phyloP scores from a whole-genome alignment of 2,113 vertebrate species.

The Cyphomyrus discorhynchus region DNA sequence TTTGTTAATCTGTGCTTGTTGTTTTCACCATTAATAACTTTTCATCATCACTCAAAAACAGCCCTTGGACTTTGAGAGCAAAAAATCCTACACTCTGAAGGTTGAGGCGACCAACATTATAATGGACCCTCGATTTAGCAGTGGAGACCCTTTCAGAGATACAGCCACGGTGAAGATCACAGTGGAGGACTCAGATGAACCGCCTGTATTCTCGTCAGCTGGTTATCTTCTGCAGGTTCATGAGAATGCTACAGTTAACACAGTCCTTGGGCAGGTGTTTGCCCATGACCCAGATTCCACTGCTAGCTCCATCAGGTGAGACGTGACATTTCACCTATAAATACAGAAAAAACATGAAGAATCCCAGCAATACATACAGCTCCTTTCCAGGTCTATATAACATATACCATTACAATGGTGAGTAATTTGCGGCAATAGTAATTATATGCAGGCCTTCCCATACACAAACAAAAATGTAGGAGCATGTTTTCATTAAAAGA shows the following conservation, averaged over 20 bases:
- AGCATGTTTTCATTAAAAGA: not conserved
- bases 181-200: slow-evolving; percentile 88
- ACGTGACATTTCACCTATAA: not conserved
- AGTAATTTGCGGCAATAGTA: not conserved
- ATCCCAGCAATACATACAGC: not conserved
- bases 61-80: slow-evolving; percentile 89
- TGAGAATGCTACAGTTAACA: slow-evolving; percentile 84
- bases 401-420: not conserved
- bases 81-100: slow-evolving; percentile 83
- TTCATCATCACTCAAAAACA: slow-evolving; percentile 51
- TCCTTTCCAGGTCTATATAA: not conserved
- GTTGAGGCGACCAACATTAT: slow-evolving; percentile 85
- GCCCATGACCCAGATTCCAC: slow-evolving; percentile 80
- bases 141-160: slow-evolving; percentile 83
- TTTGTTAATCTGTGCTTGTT: not conserved
- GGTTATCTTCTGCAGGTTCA: slow-evolving; percentile 83
- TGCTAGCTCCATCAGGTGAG: slow-evolving; percentile 82
- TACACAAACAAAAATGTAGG: not conserved
- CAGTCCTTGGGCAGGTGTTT: slow-evolving; percentile 78
- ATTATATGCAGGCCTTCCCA: not conserved
- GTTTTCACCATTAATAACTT: slow-evolving; percentile 48
- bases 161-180: slow-evolving; percentile 82
- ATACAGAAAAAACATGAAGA: not conserved
- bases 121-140: slow-evolving; percentile 61
- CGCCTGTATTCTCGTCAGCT: slow-evolving; percentile 80